Evolutionary conservation across 92 coral and sea anemone genomes (phyloP).

Genomic region (Epizoanthus illoricatus): DNA sequence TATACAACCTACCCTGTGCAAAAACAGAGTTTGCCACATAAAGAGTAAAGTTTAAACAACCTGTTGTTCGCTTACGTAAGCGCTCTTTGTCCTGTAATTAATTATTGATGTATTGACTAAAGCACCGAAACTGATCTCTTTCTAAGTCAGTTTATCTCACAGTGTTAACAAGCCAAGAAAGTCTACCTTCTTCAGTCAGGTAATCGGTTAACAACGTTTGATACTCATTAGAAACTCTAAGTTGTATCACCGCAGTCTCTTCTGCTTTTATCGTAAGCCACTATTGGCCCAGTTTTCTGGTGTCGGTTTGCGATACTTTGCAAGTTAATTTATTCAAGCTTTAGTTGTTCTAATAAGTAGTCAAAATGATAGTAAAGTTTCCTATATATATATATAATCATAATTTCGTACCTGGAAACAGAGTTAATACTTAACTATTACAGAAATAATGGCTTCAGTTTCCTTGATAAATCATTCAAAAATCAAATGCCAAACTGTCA

Average conservation of each 20-base stretch:
- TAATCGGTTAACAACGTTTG: background rate
- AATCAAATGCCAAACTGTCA: background rate
- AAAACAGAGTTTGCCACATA: constrained; percentile 19
- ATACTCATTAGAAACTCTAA: background rate
- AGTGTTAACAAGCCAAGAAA: constrained; percentile 6
- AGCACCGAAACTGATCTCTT: constrained; percentile 26
- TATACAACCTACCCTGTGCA: background rate
- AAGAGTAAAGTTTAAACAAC: constrained; percentile 2
- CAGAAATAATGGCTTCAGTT: too few species aligned
- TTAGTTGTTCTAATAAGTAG: background rate
- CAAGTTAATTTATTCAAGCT: background rate
- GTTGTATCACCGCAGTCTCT: background rate
- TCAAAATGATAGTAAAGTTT: background rate
- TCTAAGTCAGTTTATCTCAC: constrained; percentile 28
- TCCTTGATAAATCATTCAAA: background rate
- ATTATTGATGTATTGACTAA: constrained; percentile 21
- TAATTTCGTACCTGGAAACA: background rate
- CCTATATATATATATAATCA: background rate
- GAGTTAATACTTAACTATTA: background rate
- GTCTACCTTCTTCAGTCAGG: constrained; percentile 34
- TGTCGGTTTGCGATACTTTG: background rate
- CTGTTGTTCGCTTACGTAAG: constrained; percentile 40
- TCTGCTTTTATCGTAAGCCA: background rate
- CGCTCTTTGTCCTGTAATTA: constrained; percentile 5
- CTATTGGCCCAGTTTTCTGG: background rate